Conservation (phyloP, 2,797 vertebrate species). For the Eulemur albifrons region DNA sequence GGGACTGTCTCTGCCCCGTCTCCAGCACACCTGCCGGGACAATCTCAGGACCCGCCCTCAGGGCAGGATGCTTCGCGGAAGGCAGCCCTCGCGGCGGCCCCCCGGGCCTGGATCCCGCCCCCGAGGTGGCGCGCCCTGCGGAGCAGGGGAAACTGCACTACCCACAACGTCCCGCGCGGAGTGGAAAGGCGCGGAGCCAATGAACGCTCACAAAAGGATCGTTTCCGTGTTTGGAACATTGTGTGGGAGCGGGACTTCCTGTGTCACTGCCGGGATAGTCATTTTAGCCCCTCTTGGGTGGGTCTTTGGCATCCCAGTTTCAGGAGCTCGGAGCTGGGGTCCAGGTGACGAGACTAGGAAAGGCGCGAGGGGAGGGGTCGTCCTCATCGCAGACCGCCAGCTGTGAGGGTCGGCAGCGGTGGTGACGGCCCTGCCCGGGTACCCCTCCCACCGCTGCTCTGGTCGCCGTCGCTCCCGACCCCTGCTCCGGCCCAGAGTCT, state of each 20-base stretch:
- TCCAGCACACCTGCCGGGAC: neutral
- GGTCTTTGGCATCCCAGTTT: too few species aligned
- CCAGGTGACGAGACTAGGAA: neutral
- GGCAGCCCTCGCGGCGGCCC: neutral
- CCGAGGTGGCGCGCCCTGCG: accelerated
- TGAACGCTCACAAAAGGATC: neutral
- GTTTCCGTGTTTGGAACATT: neutral
- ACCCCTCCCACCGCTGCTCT: neutral
- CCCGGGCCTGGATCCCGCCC: neutral
- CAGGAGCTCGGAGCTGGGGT: neutral
- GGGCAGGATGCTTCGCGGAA: neutral
- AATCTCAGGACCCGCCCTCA: neutral
- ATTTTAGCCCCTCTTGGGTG: neutral
- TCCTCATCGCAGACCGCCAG: neutral
- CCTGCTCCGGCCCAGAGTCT: neutral
- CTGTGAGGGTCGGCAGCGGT: neutral
- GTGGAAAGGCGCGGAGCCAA: neutral
- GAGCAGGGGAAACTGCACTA: neutral
- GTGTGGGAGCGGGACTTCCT: neutral
- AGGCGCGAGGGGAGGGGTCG: too few species aligned
- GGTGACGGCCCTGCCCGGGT: neutral
- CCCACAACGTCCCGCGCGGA: neutral
- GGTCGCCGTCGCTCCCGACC: too few species aligned
- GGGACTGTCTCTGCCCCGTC: neutral
- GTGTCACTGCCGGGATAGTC: neutral